A percentile compares a stretch with the other conserved stretches of the same genome.
phyloP scores from a whole-genome alignment of 2,797 vertebrate genomes.

The Xerus rutilus region DNA sequence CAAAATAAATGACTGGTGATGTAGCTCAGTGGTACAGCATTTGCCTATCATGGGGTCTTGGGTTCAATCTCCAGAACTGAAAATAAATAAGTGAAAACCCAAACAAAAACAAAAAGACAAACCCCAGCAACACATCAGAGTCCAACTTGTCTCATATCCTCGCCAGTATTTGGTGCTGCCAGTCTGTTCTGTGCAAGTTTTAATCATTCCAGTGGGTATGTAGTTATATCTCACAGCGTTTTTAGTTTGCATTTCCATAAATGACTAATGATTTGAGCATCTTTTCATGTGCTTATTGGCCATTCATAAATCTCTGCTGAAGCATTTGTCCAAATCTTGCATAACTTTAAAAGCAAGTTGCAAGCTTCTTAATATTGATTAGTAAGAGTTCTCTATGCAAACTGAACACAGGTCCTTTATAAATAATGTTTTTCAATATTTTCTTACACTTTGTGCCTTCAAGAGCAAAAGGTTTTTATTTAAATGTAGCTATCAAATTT shows the following conservation, averaged over 20 bases:
- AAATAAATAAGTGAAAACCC: neutral
- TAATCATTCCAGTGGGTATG: neutral
- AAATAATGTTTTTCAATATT: neutral
- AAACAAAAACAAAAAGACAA: no score
- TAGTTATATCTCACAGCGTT: neutral
- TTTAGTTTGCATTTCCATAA: neutral
- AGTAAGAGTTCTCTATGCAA: neutral
- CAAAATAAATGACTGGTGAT: neutral
- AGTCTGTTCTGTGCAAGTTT: neutral
- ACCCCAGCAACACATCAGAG: neutral
- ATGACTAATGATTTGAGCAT: neutral
- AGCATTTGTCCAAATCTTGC: neutral
- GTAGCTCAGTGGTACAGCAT: neutral
- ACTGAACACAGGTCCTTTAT: neutral
- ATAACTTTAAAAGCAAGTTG: neutral
- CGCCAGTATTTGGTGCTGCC: neutral
- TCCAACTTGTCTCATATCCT: neutral
- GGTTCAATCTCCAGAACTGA: neutral
- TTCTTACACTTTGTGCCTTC: neutral
- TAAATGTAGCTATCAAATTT: neutral
- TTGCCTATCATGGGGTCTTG: neutral
- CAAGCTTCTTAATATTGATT: neutral
- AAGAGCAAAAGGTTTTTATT: neutral
- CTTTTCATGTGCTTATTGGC: neutral
- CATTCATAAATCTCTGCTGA: conserved; percentile 5